These are phyloP conservation scores for Montifringilla adamsi DNA, from an alignment of 2,113 vertebrate genomes.

Conservation along the genomic window DNA sequence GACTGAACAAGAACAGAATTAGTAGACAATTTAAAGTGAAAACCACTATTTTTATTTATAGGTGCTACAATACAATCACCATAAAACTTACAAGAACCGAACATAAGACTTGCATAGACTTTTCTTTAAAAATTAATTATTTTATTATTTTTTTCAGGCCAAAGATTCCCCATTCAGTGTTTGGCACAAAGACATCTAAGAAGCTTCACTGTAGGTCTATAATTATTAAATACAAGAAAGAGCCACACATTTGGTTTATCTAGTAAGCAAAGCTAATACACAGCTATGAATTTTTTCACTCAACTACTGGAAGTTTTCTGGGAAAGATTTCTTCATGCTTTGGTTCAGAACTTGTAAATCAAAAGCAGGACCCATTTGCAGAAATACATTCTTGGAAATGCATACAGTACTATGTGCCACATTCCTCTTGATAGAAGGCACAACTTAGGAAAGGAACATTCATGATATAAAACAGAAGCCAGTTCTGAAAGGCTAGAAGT, in stretches of 20 bases:
- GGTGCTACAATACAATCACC: slow-evolving; percentile 30
- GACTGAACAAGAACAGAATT: background rate
- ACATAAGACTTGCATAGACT: slow-evolving; percentile 36
- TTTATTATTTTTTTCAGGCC: background rate
- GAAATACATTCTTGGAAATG: slow-evolving; percentile 28
- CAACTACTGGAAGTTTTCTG: background rate
- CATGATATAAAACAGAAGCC: background rate
- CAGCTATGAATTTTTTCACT: background rate
- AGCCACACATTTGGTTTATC: slow-evolving; percentile 20
- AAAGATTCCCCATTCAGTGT: background rate
- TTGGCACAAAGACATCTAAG: background rate
- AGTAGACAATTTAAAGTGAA: background rate
- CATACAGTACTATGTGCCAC: background rate
- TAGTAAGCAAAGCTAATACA: background rate
- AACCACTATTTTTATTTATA: slow-evolving; percentile 63
- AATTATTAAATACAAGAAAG: background rate
- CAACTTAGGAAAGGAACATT: background rate
- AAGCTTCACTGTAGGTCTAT: background rate
- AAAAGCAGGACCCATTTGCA: background rate
- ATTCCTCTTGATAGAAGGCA: background rate
- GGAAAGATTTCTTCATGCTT: slow-evolving; percentile 1
- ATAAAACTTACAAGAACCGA: background rate
- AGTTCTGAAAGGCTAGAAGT: background rate
- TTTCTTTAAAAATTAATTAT: background rate
- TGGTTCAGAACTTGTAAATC: background rate